Percentiles rank a stretch among this genome's conserved stretches.
phyloP scores from a whole-genome alignment of 2,888 invertebrate species.

The Tetragonula carbonaria region DNA sequence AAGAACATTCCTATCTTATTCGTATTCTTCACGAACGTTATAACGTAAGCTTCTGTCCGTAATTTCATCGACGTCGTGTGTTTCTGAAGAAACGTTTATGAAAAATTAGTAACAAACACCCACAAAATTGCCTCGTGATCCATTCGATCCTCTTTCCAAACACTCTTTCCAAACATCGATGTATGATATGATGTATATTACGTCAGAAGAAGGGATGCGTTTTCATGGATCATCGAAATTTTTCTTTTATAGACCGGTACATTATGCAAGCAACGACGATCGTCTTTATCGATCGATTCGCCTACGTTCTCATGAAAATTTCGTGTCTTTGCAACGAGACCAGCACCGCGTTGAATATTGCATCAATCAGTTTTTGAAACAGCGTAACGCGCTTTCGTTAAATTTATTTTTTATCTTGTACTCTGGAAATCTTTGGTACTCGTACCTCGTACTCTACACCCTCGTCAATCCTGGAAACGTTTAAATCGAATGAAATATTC shows the following conservation, averaged over 20 bases:
- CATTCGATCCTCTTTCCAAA: too few relatives aligned
- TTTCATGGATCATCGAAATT: background rate
- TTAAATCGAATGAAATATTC: background rate
- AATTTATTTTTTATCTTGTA: background rate
- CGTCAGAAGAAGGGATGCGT: background rate
- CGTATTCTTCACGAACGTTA: background rate
- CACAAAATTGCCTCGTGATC: too few relatives aligned
- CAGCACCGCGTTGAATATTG: slow-evolving; percentile 15
- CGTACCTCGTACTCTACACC: background rate
- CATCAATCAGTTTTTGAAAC: background rate
- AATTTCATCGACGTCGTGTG: too few relatives aligned
- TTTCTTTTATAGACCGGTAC: background rate
- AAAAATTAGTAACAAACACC: too few relatives aligned
- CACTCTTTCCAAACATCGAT: too few relatives aligned
- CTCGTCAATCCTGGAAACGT: background rate
- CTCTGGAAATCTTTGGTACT: background rate
- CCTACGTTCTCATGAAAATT: slow-evolving; percentile 2
- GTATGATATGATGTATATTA: background rate
- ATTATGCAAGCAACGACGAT: slow-evolving; percentile 19
- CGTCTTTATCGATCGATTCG: slow-evolving; percentile 13
- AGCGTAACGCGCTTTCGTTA: background rate
- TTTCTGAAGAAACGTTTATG: too few relatives aligned
- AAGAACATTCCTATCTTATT: background rate
- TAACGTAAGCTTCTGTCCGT: background rate
- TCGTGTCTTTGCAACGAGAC: slow-evolving; percentile 5